Evolutionary conservation across 2,888 invertebrate species (phyloP), one percentile per base, ranked within the genome.

Genomic region (Drosophila limbata): DNA sequence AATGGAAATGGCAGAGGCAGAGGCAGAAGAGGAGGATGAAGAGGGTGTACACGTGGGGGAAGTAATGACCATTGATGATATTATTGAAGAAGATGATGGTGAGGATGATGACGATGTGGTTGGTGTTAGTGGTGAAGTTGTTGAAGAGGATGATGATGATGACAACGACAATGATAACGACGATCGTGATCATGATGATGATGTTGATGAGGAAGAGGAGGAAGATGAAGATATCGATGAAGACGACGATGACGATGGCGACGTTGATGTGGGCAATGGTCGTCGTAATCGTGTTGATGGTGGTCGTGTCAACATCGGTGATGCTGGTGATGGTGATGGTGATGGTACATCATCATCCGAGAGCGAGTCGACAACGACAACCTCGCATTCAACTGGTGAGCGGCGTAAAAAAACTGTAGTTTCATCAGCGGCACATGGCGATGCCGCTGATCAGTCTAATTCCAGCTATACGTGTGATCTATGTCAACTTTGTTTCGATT

Each of bases 401-500:
- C 75, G 75, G 73, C 84, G 86, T 61, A 86, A 74, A 71, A 63
- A 63, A 68, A 45, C 57, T 60, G 61, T 69, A 75, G 78, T 39
- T 63, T 71, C 67, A 48, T 77, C 80, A 50, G 64, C 62, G 48
- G 68, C 65, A 47, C 66, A 60, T 64, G 73, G 67, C 62, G 73
- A 63, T 70, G 77, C 80, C 73, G 78, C 59, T 71, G 80, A 79
- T 67, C 79, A 77, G 25, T 55, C 75, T 52, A 85, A 89, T 77
- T 84, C 89, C 63, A 87, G 89, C 67, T 91, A 89, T 79, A 88
- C 92, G 45, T 93, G 93, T 86, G 93, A 92, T 84, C 85, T 93
- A 67, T 93, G 93, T 81, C 91, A 92, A 80, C 87, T 92, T 71
- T 91, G 88, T 80, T 93, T 92, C 64, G 91, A 90, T 74, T 88